Evolutionary conservation across 1,140 invertebrate species (phyloP).

Genomic region (Trichonephila clavipes): DNA sequence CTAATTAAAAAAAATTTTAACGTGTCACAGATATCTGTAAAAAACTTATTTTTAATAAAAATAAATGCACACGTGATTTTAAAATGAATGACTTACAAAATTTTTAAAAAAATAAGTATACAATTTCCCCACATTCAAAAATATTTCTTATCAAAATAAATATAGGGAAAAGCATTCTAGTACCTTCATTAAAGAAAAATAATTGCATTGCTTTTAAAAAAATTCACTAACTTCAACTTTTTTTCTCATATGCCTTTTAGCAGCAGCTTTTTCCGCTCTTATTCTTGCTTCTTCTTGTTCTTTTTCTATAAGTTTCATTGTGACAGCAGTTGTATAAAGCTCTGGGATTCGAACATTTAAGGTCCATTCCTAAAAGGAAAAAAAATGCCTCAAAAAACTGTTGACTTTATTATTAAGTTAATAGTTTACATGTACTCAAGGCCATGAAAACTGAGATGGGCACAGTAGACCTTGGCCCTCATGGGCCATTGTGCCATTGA

Average conservation of each 20-base stretch:
- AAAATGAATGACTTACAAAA: too few relatives aligned
- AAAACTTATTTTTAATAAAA: too few relatives aligned
- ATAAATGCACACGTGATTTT: too few relatives aligned
- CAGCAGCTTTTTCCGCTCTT: background rate
- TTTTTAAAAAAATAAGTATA: too few relatives aligned
- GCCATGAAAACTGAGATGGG: too few relatives aligned
- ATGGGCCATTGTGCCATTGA: too few relatives aligned
- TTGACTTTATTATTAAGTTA: background rate
- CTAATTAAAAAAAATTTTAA: too few relatives aligned
- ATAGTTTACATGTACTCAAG: background rate
- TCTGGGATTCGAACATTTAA: slow-evolving; percentile 48
- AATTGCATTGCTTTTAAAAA: background rate
- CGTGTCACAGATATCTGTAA: too few relatives aligned
- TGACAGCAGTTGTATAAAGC: slow-evolving; percentile 31
- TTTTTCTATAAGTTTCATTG: slow-evolving; percentile 35
- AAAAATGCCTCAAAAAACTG: background rate
- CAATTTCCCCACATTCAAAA: background rate
- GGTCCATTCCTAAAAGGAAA: background rate
- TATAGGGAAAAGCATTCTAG: too few relatives aligned
- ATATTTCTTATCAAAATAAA: background rate
- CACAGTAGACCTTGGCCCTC: too few relatives aligned
- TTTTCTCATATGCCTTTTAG: background rate
- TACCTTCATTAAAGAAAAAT: background rate
- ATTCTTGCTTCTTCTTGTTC: background rate
- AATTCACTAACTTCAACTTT: background rate